Evolutionary conservation across 2,888 invertebrate species (phyloP), one percentile per base, ranked within the genome.

Genomic region (Platypus cylindrus): DNA sequence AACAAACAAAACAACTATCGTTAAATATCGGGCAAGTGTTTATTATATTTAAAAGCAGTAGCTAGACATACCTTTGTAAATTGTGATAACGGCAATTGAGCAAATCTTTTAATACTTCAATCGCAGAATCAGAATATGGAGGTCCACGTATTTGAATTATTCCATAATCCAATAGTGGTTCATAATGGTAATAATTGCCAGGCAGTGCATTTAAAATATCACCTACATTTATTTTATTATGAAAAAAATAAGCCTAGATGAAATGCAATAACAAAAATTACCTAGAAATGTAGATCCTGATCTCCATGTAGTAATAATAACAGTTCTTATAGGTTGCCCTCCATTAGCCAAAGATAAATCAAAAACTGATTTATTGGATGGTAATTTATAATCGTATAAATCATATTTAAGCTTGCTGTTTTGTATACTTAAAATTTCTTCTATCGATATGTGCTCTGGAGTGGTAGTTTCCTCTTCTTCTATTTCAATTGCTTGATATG

Each of bases 161-260:
- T 41, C 79, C 82, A 62, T 79, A 83, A 53, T 83, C 78, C 39
- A 87, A 65, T 40, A 90, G 64, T 18, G 90, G 90, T 60, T 91
- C 90, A 56, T 89, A 90, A 58, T 89, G 87, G 63, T 89, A 90
- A 62, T 73, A 90, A 58, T 81, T 89, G 17, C 77, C 86, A 12
- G 89, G 87, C 56, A 86, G 73, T 16, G 85, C 71, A 58, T 84
- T 84, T 29, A 89, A 58, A 26, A 87, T 73, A 53, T 87, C 87
- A 34, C 87, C 89, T 37, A 18, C 27, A 38, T 20, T 20, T 5
- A 7, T 9, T 9, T 7, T 20, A 9, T 20, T 20, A 20, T 9
- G 9, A 20, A 20, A 20, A 7, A 7, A 7, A 9, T 9, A 20
- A 20, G 20, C 20, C 9, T 20, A 7, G 20, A 20, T 20, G 20